Evolutionary conservation across 2,113 vertebrate genomes (phyloP).

Genomic region (Zeus faber): DNA sequence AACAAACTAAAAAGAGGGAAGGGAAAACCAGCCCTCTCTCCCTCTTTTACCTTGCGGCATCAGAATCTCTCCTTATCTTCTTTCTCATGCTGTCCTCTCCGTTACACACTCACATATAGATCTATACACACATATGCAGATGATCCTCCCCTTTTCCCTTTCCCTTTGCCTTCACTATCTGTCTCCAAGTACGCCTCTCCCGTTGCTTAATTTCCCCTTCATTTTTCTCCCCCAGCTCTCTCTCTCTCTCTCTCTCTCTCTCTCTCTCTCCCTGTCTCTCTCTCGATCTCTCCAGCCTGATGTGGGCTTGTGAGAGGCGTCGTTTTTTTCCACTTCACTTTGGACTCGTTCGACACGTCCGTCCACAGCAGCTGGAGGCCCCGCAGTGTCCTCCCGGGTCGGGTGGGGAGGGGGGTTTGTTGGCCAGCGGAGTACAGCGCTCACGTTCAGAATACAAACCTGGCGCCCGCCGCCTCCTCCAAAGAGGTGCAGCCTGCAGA

Average conservation of each 20-base stretch:
- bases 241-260: neutral
- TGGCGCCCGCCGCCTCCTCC: conserved; percentile 33
- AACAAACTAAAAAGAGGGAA: conserved; percentile 27
- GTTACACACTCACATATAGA: conserved; percentile 10
- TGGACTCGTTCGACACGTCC: conserved; percentile 59
- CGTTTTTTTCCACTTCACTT: conserved; percentile 59
- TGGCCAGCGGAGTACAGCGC: conserved; percentile 38
- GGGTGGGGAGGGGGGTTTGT: conserved; percentile 22
- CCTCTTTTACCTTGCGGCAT: conserved; percentile 8
- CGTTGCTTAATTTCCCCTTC: conserved; percentile 19
- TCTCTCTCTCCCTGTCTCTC: neutral
- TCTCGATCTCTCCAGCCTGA: conserved; percentile 22
- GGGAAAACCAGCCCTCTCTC: conserved; percentile 14
- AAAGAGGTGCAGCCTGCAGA: too few species aligned
- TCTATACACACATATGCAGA: conserved; percentile 18
- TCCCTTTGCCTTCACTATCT: conserved; percentile 38
- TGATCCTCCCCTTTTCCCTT: neutral
- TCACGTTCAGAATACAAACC: conserved; percentile 58
- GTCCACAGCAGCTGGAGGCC: conserved; percentile 50
- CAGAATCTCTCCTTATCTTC: conserved; percentile 1
- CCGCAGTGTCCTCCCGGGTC: conserved; percentile 43
- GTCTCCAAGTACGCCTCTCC: too few species aligned
- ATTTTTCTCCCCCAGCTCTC: conserved; percentile 1
- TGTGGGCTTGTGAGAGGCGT: conserved; percentile 42
- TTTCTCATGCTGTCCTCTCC: conserved; percentile 11